phyloP scores from a whole-genome alignment of 2,113 vertebrate genomes.

The Suncus etruscus region DNA sequence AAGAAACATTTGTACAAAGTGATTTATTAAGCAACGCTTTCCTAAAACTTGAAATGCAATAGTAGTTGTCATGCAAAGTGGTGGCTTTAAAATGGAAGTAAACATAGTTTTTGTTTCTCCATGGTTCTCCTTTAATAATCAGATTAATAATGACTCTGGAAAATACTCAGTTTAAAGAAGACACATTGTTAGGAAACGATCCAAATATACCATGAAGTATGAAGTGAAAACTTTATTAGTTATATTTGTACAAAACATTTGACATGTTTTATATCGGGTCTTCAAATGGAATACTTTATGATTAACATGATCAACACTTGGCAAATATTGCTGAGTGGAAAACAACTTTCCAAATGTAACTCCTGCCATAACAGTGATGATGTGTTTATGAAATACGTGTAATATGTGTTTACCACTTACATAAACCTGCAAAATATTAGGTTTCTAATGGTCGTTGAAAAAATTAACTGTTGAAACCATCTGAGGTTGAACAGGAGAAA shows the following conservation, averaged over 20 bases:
- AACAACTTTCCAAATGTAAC: slow-evolving; percentile 5
- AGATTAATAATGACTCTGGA: not conserved
- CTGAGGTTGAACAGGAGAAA: not conserved
- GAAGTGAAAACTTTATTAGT: not conserved
- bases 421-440: not conserved
- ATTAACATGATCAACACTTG: slow-evolving; percentile 26
- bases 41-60: slow-evolving; percentile 13
- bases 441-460: not conserved
- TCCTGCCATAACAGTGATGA: not conserved
- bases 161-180: not conserved
- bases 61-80: not conserved
- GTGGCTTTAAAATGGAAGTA: not conserved
- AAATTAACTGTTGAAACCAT: not conserved
- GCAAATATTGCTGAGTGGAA: not conserved
- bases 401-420: not conserved
- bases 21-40: slow-evolving; percentile 52
- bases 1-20: slow-evolving; percentile 35
- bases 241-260: slow-evolving; percentile 34
- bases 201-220: not conserved
- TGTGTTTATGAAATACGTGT: not conserved
- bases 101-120: slow-evolving; percentile 18
- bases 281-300: not conserved
- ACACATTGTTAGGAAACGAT: not conserved
- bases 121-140: not conserved
- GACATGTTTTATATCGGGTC: not conserved